A percentile compares a stretch with the other conserved stretches of the same genome.
Evolutionary conservation across 2,888 invertebrate genomes (phyloP).

Genomic region (Neoitamus cyanurus): DNA sequence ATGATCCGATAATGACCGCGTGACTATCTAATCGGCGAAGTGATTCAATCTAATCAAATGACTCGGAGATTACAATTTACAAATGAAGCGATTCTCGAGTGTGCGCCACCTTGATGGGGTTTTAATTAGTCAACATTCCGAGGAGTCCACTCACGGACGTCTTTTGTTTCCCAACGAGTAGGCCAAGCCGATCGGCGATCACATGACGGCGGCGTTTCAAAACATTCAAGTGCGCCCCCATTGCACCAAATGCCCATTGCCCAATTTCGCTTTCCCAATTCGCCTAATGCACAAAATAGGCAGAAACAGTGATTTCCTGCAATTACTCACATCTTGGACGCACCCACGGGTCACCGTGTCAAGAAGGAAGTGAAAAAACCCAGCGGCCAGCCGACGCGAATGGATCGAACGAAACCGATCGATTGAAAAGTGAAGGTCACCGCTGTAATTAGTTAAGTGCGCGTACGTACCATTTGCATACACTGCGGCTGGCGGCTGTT

Average conservation of each 20-base stretch:
- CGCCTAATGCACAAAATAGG: not conserved
- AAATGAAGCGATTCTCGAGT: not conserved
- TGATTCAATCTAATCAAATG: constrained; percentile 1
- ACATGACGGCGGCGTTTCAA: not conserved
- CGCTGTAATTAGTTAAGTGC: not conserved
- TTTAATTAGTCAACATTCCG: not conserved
- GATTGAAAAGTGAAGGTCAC: not conserved
- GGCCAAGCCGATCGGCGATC: not conserved
- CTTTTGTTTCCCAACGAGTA: not conserved
- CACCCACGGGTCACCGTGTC: not conserved
- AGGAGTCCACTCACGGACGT: not conserved
- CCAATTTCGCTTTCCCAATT: not conserved
- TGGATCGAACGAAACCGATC: not conserved
- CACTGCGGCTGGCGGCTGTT: not conserved
- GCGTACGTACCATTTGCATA: constrained; percentile 9
- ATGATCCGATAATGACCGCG: not conserved
- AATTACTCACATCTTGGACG: not conserved
- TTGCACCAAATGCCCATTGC: not conserved
- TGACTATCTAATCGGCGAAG: not conserved
- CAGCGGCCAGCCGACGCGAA: not conserved
- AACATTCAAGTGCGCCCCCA: not conserved
- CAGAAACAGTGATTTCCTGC: not conserved
- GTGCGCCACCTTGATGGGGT: not conserved
- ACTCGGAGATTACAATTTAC: not conserved
- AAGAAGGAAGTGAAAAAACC: not conserved